Percentiles rank a stretch among this genome's conserved stretches.
These are phyloP conservation scores for Paracanthobrama guichenoti DNA, from an alignment of 2,113 vertebrate genomes.

Conservation along the genomic window DNA sequence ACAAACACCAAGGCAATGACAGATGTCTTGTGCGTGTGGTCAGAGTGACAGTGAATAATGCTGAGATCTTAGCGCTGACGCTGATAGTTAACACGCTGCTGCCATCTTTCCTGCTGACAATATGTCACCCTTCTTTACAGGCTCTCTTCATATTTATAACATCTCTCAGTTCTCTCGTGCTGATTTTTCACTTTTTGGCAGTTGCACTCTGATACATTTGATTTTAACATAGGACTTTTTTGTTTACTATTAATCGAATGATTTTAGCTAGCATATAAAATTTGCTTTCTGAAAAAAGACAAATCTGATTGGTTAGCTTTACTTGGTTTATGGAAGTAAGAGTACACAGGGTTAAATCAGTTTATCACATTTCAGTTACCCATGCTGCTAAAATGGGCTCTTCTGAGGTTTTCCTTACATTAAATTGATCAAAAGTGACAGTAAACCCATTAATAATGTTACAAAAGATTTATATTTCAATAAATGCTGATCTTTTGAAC, in stretches of 20 bases:
- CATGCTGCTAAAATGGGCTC: too few species aligned
- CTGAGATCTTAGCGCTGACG: conserved; percentile 25
- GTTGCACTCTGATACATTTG: not conserved
- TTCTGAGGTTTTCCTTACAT: too few species aligned
- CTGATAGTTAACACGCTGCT: conserved; percentile 28
- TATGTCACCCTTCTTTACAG: conserved; percentile 22
- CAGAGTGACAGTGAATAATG: conserved; percentile 33
- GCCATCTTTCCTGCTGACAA: conserved; percentile 27
- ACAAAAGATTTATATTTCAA: too few species aligned
- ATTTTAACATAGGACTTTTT: not conserved
- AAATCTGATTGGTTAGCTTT: too few species aligned
- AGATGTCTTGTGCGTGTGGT: conserved; percentile 30
- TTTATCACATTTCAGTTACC: too few species aligned
- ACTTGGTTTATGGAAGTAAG: too few species aligned
- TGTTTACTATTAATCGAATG: not conserved
- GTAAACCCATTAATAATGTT: too few species aligned
- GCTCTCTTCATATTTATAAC: conserved; percentile 14
- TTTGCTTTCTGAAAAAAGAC: not conserved
- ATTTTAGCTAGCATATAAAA: not conserved
- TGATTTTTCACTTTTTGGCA: not conserved
- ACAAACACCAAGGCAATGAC: conserved; percentile 33
- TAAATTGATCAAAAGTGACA: too few species aligned
- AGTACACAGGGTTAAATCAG: too few species aligned
- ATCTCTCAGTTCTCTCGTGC: not conserved
- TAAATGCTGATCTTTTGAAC: not conserved